Conservation (phyloP, 2,113 vertebrate species). For the Manacus vitellinus region DNA sequence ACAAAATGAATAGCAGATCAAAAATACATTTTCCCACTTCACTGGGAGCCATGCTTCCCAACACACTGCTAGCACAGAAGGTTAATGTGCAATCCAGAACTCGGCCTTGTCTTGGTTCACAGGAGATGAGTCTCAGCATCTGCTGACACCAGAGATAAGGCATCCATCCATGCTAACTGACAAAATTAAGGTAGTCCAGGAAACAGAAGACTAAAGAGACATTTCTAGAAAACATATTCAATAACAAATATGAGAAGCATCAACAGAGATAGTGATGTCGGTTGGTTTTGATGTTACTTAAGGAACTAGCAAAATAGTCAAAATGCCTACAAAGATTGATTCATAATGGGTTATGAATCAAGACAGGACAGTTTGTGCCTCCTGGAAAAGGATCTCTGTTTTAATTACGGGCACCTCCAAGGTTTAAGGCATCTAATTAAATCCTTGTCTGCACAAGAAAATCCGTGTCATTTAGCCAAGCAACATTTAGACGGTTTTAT, state of each 20-base stretch:
- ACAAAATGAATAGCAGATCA: not conserved
- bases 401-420: not conserved
- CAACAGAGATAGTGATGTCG: not conserved
- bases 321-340: not conserved
- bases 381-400: not conserved
- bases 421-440: not conserved
- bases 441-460: constrained; percentile 13
- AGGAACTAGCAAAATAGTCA: not conserved
- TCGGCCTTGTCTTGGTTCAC: not conserved
- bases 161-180: not conserved
- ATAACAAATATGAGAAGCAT: not conserved
- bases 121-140: rapidly evolving
- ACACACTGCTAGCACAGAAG: not conserved
- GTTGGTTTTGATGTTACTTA: not conserved
- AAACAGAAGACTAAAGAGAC: not conserved
- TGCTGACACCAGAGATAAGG: not conserved
- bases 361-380: not conserved
- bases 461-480: not conserved
- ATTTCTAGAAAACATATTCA: not conserved
- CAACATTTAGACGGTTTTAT: not conserved
- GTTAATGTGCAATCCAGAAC: not conserved
- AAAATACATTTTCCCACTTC: not conserved
- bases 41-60: not conserved
- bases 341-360: not conserved
- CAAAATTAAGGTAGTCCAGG: not conserved